Evolutionary conservation across 2,113 vertebrate genomes (phyloP).

Genomic region (Lanius ludovicianus): DNA sequence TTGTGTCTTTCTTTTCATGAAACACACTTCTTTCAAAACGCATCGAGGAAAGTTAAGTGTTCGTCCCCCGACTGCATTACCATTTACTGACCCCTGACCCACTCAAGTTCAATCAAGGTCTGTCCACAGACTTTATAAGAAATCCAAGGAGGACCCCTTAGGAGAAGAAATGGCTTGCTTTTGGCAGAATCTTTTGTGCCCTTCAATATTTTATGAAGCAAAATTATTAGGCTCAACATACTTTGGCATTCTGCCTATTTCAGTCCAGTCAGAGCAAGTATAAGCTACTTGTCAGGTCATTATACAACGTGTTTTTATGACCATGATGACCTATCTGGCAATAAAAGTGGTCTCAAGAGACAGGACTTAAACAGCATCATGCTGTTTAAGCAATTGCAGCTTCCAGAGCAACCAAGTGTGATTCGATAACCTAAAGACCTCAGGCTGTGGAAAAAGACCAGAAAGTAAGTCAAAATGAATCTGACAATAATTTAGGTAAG

Average conservation of each 20-base stretch:
- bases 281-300: not conserved
- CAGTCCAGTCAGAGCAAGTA: not conserved
- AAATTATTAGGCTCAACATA: not conserved
- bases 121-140: not conserved
- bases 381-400: not conserved
- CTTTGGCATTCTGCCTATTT: not conserved
- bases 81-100: not conserved
- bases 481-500: not conserved
- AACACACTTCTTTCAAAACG: not conserved
- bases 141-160: not conserved
- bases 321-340: not conserved
- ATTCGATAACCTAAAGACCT: not conserved
- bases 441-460: not conserved
- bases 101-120: not conserved
- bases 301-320: not conserved
- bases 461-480: not conserved
- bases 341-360: not conserved
- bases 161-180: not conserved
- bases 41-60: not conserved
- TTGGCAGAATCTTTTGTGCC: not conserved
- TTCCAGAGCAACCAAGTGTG: not conserved
- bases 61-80: not conserved
- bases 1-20: not conserved
- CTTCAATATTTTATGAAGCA: constrained; percentile 5
- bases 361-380: not conserved